phyloP scores from a whole-genome alignment of 2,888 invertebrate genomes.

The Hoplodrina ambigua region DNA sequence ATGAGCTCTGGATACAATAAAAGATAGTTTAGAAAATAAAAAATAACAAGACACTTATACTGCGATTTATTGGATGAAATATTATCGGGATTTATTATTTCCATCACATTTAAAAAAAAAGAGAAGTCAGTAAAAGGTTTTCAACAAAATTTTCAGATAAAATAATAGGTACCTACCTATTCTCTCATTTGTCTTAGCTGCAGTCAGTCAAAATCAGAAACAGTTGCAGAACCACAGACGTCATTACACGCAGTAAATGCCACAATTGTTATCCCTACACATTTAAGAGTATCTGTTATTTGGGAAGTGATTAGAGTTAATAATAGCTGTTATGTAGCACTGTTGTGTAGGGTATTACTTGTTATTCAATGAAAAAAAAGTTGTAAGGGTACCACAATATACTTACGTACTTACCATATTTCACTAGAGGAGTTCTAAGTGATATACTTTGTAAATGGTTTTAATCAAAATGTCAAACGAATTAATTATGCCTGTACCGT shows the following conservation, averaged over 20 bases:
- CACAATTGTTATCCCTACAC: conserved; percentile 62
- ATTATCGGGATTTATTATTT: neutral
- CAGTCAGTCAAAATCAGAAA: conserved; percentile 8
- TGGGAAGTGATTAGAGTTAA: conserved; percentile 53
- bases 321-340: conserved; percentile 49
- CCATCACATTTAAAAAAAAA: neutral
- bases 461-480: neutral
- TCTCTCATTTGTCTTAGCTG: neutral
- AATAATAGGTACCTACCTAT: neutral
- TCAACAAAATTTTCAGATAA: neutral
- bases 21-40: neutral
- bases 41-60: too few relatives aligned
- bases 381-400: neutral
- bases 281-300: conserved; percentile 55
- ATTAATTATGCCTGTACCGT: too few relatives aligned
- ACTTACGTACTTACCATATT: neutral
- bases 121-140: neutral
- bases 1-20: neutral
- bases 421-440: neutral
- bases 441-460: too few relatives aligned
- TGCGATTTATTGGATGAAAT: too few relatives aligned
- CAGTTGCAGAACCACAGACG: conserved; percentile 55
- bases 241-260: conserved; percentile 59
- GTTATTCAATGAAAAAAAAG: neutral
- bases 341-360: conserved; percentile 11